A percentile compares a stretch with the other conserved stretches of the same genome.
Conservation (phyloP, 2,888 invertebrate species). For the Drosophila trichaetosa region DNA sequence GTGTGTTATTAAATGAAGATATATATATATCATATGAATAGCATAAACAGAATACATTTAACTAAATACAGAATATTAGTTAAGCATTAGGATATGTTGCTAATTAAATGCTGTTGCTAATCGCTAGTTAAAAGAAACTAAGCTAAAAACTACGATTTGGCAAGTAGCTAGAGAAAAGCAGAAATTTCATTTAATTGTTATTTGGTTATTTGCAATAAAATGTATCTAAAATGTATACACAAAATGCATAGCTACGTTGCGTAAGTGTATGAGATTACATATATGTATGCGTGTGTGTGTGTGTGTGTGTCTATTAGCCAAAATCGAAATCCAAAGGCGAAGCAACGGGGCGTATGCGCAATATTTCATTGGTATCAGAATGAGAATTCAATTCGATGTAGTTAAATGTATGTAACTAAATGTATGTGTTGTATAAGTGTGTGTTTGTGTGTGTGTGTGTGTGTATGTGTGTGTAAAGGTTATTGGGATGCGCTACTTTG, state of each 20-base stretch:
- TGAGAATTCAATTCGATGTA: constrained; percentile 54
- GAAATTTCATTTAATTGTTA: constrained; percentile 3
- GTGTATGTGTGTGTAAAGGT: constrained; percentile 5
- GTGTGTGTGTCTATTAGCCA: constrained; percentile 14
- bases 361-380: constrained; percentile 37
- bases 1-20: constrained; percentile 33
- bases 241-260: constrained; percentile 49
- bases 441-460: constrained; percentile 17
- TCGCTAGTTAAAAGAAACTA: constrained; percentile 41
- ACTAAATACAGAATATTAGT: constrained; percentile 29
- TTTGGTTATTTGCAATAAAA: constrained; percentile 13
- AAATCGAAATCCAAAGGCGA: constrained; percentile 53
- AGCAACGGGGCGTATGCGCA: constrained; percentile 71
- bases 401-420: constrained; percentile 15
- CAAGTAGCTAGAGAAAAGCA: constrained; percentile 36
- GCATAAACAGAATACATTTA: constrained; percentile 52
- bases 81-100: constrained; percentile 32
- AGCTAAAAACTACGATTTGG: constrained; percentile 50
- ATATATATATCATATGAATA: constrained; percentile 42
- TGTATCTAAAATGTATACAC: constrained; percentile 30
- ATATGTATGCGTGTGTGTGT: constrained; percentile 2
- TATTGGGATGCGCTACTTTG: constrained; percentile 27
- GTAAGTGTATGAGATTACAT: constrained; percentile 22
- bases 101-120: constrained; percentile 47
- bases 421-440: constrained; percentile 8